phyloP scores from a whole-genome alignment of 2,888 invertebrate genomes.

The Ectropis crepuscularia region DNA sequence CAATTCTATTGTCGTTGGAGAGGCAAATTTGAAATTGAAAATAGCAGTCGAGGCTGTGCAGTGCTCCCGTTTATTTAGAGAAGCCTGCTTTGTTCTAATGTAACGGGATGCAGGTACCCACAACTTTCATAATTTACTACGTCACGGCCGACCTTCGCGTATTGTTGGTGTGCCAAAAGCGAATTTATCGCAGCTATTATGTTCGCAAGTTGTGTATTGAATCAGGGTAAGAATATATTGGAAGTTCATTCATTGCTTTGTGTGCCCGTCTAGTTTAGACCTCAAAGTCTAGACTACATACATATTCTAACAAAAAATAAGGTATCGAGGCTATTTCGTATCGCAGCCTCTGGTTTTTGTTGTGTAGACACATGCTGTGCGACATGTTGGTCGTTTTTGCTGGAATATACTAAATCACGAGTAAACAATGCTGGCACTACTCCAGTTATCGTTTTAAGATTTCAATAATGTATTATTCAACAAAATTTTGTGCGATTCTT shows the following conservation, averaged over 20 bases:
- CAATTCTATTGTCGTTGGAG: constrained; percentile 70
- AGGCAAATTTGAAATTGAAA: constrained; percentile 79
- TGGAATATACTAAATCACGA: no score
- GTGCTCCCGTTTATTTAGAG: constrained; percentile 65
- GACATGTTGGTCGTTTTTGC: no score
- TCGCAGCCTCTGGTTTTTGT: no score
- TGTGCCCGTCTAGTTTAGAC: constrained; percentile 2
- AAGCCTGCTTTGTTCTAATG: constrained; percentile 65
- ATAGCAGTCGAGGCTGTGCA: constrained; percentile 66
- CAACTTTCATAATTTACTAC: constrained; percentile 64
- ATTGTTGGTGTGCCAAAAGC: constrained; percentile 34
- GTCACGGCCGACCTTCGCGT: constrained; percentile 44
- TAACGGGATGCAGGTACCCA: constrained; percentile 59
- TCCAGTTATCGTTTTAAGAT: no score
- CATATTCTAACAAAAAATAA: not conserved
- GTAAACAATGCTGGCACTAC: no score
- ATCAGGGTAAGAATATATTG: constrained; percentile 21
- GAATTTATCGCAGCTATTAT: constrained; percentile 32
- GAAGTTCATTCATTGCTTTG: constrained; percentile 17
- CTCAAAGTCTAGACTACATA: not conserved
- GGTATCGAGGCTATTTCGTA: no score
- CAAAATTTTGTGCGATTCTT: no score
- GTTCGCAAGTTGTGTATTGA: constrained; percentile 28
- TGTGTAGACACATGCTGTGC: no score
- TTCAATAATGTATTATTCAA: no score